Evolutionary conservation across 1,140 invertebrate genomes (phyloP), one percentile per base, ranked within the genome.

Genomic region (Drosophila arawakana): DNA sequence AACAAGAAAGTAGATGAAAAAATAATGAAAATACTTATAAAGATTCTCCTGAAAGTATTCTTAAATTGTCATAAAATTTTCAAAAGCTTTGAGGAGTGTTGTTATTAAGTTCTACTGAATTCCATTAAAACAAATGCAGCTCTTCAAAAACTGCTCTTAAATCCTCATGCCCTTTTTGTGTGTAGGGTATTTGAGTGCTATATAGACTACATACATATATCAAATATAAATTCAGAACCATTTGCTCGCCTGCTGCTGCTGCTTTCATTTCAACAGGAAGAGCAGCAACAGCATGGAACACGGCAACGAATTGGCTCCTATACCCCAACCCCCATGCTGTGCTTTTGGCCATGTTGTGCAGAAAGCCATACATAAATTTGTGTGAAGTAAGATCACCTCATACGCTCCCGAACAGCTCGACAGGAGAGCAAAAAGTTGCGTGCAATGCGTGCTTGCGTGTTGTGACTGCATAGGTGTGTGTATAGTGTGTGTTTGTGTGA

Each of bases 251-350:
- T 73, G 82, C 82, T 86, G 83, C 73, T 86, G 83, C 76, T 88
- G n/a, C n/a, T n/a, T 86, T 86, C 63, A 83, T 88, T 86, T 86
- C 73, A 77, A 80, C 83, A 86, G 69, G 76, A 88, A 76, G 67
- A 73, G 62, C 13, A 76, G 54, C 61, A 76, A 65, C 80, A 63
- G 71, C 10, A 3, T 9, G 3, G 47, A 73, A 57, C 63, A 41
- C 44, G 41, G 41, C 57, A 65, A 49, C 43, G 73, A 67, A 60
- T 62, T 57, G 71, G 60, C 49, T 35, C 74, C 39, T 13, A 46
- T 77, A 73, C 81, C 65, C 30, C 30, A 54, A 35, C 50, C n/a
- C 52, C 9, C 54, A 39, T 52, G 82, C 82, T 88, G 82, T 73
- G 80, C 72, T 77, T 71, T 86, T 81, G 62, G 34, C 63, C 65